phyloP scores from a whole-genome alignment of 2,113 vertebrate genomes.

The Barnardius zonarius region DNA sequence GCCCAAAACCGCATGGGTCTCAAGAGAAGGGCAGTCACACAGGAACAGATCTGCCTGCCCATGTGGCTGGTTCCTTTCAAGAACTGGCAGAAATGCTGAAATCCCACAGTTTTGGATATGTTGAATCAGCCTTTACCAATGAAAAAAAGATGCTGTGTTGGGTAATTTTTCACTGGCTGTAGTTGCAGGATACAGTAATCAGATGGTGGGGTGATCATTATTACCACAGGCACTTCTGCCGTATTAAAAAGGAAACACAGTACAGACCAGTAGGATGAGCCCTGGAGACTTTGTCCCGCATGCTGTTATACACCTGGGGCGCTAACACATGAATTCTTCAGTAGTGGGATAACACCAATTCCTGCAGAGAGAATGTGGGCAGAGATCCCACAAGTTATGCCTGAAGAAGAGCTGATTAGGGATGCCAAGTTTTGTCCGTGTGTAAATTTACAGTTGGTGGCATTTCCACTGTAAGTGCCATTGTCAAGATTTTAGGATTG shows the following conservation, averaged over 20 bases:
- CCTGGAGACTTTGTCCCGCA: neutral
- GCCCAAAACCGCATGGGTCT: neutral
- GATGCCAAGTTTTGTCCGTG: slow-evolving; percentile 54
- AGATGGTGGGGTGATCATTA: neutral
- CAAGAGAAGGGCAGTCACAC: neutral
- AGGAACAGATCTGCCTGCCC: neutral
- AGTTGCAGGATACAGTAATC: neutral
- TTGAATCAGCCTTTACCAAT: neutral
- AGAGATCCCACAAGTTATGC: slow-evolving; percentile 49
- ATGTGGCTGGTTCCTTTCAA: neutral
- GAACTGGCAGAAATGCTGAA: neutral
- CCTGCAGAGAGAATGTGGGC: slow-evolving; percentile 38
- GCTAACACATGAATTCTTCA: slow-evolving; percentile 22
- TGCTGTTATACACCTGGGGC: neutral
- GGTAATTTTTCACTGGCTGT: neutral
- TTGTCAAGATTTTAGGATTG: slow-evolving; percentile 69
- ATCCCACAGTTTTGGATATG: neutral
- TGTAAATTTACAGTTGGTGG: slow-evolving; percentile 67
- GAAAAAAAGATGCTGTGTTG: neutral
- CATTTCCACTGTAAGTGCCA: slow-evolving; percentile 68
- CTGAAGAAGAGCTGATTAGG: slow-evolving; percentile 19
- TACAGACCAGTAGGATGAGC: neutral
- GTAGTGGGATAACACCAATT: slow-evolving; percentile 25
- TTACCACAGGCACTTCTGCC: neutral
- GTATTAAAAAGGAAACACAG: neutral